phyloP scores from a whole-genome alignment of 1,140 invertebrate genomes.

The Stegodyphus mimosarum region DNA sequence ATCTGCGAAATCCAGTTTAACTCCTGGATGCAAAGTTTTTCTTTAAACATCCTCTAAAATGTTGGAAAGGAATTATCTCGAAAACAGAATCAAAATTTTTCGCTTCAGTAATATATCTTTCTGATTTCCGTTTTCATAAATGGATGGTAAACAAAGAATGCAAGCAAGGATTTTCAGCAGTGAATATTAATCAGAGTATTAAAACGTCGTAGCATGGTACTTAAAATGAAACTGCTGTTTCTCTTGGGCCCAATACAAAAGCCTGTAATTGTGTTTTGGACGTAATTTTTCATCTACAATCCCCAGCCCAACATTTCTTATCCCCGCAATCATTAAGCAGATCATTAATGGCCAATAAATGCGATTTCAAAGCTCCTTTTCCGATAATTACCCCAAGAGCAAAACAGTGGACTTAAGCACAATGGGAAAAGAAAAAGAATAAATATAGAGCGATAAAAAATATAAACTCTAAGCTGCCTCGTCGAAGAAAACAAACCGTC shows the following conservation, averaged over 20 bases:
- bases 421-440: slow-evolving; percentile 2
- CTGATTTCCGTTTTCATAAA: no score
- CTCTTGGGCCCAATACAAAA: not conserved
- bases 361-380: not conserved
- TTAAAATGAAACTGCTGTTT: no score
- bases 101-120: no score
- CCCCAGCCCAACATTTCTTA: not conserved
- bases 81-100: no score
- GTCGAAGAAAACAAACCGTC: slow-evolving; percentile 9
- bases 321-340: slow-evolving; percentile 21
- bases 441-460: slow-evolving; percentile 12
- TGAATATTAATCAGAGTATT: no score
- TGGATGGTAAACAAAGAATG: no score
- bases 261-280: slow-evolving; percentile 7
- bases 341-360: slow-evolving; percentile 33
- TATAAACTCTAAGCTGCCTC: not conserved
- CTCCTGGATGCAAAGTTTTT: no score
- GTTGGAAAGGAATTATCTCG: no score
- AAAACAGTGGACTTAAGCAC: slow-evolving; percentile 17
- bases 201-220: no score
- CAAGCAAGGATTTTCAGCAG: no score
- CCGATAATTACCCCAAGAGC: slow-evolving; percentile 5
- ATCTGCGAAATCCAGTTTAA: no score
- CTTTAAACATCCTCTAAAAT: no score
- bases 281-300: slow-evolving; percentile 26